Percentiles rank a stretch among this genome's conserved stretches.
These are phyloP conservation scores for Brachionus asplanchnoidis DNA, from an alignment of 1,140 invertebrate species.

Conservation along the genomic window DNA sequence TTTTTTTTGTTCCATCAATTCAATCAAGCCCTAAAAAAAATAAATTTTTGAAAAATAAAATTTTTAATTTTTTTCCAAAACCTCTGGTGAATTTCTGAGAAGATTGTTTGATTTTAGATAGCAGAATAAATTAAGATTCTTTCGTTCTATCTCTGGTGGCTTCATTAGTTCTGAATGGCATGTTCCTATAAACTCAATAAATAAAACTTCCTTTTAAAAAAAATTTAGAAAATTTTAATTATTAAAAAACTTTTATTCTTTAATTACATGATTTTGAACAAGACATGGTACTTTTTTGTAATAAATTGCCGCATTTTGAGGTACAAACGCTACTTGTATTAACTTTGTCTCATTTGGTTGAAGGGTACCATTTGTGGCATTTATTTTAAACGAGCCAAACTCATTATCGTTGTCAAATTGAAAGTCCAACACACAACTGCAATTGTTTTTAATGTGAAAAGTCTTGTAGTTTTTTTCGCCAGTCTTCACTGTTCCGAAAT, in stretches of 20 bases:
- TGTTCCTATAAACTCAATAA: constrained; percentile 54
- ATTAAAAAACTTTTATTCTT: too few species aligned
- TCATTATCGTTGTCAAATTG: constrained; percentile 39
- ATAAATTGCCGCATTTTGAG: constrained; percentile 54
- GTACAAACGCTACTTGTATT: constrained; percentile 47
- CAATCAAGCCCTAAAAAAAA: not conserved
- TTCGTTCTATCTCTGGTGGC: constrained; percentile 50
- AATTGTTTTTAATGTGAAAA: constrained; percentile 4
- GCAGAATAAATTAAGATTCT: constrained; percentile 49
- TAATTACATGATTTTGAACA: constrained; percentile 53
- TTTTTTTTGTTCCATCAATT: constrained; percentile 17
- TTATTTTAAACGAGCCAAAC: constrained; percentile 22
- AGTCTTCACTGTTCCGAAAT: constrained; percentile 8
- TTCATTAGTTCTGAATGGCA: constrained; percentile 54
- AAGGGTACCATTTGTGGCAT: not conserved
- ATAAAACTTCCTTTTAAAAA: constrained; percentile 48
- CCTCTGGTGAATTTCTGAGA: constrained; percentile 53
- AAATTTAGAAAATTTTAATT: not conserved
- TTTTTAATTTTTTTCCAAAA: constrained; percentile 40
- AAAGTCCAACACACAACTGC: not conserved
- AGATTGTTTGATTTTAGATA: constrained; percentile 50
- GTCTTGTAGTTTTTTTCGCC: not conserved
- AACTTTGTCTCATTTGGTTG: constrained; percentile 4
- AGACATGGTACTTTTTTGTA: constrained; percentile 51
- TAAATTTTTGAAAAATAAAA: not conserved